phyloP scores from a whole-genome alignment of 2,113 vertebrate genomes.

The Shinisaurus crocodilurus region DNA sequence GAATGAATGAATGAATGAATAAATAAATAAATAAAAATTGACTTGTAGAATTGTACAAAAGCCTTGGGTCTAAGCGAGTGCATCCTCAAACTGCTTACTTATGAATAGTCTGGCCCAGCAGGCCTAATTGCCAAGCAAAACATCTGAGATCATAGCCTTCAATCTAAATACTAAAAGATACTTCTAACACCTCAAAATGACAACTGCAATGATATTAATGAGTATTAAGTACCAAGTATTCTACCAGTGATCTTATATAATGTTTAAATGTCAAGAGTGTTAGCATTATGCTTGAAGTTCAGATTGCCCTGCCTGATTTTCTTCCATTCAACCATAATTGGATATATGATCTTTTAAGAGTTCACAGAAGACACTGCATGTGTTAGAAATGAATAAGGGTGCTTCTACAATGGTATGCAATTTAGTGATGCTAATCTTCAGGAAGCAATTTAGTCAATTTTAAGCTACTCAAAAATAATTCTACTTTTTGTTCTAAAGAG shows the following conservation, averaged over 20 bases:
- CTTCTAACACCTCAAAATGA: not conserved
- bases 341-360: not conserved
- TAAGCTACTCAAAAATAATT: not conserved
- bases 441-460: constrained; percentile 26
- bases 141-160: not conserved
- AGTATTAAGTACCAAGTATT: not conserved
- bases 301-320: not conserved
- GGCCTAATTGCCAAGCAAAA: not conserved
- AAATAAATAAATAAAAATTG: not conserved
- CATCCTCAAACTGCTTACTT: not conserved
- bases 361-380: not conserved
- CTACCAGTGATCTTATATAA: not conserved
- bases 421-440: not conserved
- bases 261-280: not conserved
- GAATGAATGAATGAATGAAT: too few species aligned
- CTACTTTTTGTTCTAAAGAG: constrained; percentile 4
- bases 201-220: not conserved
- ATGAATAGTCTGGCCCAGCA: not conserved
- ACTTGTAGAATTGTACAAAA: not conserved
- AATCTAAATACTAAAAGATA: not conserved
- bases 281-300: not conserved
- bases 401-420: not conserved
- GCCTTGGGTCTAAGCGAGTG: not conserved
- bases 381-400: not conserved
- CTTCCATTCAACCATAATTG: not conserved